phyloP scores from a whole-genome alignment of 2,888 invertebrate species.

The Cistogaster globosa region DNA sequence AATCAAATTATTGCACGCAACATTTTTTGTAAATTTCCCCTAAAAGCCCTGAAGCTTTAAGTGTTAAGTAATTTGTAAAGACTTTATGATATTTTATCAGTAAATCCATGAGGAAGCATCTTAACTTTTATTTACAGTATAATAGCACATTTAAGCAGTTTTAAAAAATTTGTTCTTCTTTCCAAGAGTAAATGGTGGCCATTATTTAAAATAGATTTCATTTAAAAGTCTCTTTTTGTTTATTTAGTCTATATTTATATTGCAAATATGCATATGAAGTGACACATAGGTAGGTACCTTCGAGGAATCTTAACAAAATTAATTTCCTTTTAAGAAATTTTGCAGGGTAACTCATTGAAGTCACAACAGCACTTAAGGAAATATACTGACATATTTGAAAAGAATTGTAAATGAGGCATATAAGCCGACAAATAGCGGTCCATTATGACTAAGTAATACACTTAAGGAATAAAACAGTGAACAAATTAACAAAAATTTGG shows the following conservation, averaged over 20 bases:
- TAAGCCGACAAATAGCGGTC: neutral
- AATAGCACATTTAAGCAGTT: neutral
- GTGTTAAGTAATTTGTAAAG: constrained; percentile 29
- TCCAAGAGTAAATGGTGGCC: neutral
- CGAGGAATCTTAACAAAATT: constrained; percentile 31
- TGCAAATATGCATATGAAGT: constrained; percentile 2
- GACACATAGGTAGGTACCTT: constrained; percentile 22
- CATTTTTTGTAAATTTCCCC: neutral
- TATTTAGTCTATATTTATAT: neutral
- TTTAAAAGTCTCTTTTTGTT: constrained; percentile 28
- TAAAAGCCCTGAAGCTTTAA: neutral
- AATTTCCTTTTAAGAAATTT: constrained; percentile 31
- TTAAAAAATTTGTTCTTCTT: constrained; percentile 7
- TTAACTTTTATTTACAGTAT: neutral
- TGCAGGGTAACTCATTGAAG: constrained; percentile 5
- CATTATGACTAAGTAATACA: neutral
- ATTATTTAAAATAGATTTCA: constrained; percentile 13
- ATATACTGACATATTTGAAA: neutral
- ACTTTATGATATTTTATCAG: constrained; percentile 6
- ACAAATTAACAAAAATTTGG: constrained; percentile 48
- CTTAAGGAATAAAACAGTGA: constrained; percentile 24
- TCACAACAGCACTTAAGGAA: neutral
- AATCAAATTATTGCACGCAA: neutral
- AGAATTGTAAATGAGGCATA: constrained; percentile 44
- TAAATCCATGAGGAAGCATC: neutral